A percentile compares a stretch with the other conserved stretches of the same genome.
phyloP scores from a whole-genome alignment of 2,888 invertebrate genomes.

The Hedya salicella region DNA sequence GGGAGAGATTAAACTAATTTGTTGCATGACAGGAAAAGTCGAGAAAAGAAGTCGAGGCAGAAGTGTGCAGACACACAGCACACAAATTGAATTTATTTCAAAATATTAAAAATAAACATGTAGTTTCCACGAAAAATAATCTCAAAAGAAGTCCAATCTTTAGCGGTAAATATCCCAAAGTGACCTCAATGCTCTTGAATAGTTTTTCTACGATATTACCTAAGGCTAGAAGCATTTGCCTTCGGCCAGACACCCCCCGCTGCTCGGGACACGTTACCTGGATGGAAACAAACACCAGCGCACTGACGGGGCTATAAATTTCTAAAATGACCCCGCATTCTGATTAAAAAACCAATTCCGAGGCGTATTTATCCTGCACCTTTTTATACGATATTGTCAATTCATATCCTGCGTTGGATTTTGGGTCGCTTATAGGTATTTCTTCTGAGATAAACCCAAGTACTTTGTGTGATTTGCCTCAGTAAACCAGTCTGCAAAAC shows the following conservation, averaged over 20 bases:
- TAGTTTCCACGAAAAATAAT: no score
- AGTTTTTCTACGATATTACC: conserved; percentile 45
- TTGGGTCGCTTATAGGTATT: conserved; percentile 6
- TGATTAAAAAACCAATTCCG: conserved; percentile 78
- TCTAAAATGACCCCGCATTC: conserved; percentile 70
- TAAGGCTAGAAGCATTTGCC: conserved; percentile 55
- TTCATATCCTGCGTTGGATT: conserved; percentile 34
- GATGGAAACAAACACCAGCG: conserved; percentile 76
- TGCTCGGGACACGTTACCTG: conserved; percentile 76
- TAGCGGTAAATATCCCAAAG: neutral
- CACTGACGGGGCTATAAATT: conserved; percentile 76
- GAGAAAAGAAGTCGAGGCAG: no score
- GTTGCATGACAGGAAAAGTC: no score
- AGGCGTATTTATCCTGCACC: conserved; percentile 52
- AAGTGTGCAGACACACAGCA: no score
- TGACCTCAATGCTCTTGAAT: conserved; percentile 31
- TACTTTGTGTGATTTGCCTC: neutral
- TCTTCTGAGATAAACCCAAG: conserved; percentile 19
- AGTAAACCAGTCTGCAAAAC: neutral
- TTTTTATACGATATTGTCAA: conserved; percentile 29
- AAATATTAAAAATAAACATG: no score
- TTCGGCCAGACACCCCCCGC: conserved; percentile 76
- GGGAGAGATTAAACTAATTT: no score
- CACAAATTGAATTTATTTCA: no score
- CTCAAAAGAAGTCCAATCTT: no score